Conservation (phyloP, 2,797 vertebrate genomes). For the Alexandromys oeconomus region DNA sequence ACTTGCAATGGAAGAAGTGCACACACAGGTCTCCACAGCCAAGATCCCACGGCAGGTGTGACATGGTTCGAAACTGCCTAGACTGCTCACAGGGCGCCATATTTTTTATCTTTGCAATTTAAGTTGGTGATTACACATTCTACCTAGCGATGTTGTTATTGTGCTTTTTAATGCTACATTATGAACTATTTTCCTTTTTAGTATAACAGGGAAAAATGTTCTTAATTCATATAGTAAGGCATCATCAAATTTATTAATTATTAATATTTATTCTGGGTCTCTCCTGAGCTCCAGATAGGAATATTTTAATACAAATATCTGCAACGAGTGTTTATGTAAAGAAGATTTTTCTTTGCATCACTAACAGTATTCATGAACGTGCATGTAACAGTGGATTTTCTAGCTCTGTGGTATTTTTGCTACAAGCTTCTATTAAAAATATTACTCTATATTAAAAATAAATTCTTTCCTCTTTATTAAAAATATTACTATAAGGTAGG, state of each 20-base stretch:
- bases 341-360: background rate
- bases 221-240: background rate
- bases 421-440: slow-evolving; percentile 27
- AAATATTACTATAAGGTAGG: background rate
- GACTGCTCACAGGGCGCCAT: background rate
- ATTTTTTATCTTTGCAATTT: background rate
- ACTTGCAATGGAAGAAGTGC: background rate
- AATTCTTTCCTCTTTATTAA: slow-evolving; percentile 2
- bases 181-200: background rate
- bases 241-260: slow-evolving; percentile 17
- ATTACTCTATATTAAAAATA: background rate
- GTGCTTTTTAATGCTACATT: slow-evolving; percentile 6
- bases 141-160: background rate
- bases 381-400: background rate
- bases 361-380: background rate
- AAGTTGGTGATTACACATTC: background rate
- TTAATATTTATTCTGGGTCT: background rate
- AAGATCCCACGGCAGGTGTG: background rate
- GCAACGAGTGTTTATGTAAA: background rate
- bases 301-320: background rate
- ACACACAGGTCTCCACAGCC: too few species aligned
- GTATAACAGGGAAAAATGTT: background rate
- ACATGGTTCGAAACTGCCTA: background rate
- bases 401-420: background rate
- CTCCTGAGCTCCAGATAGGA: background rate